These are phyloP conservation scores for Heterodera schachtii DNA, from an alignment of 1,140 invertebrate species.

Conservation along the genomic window DNA sequence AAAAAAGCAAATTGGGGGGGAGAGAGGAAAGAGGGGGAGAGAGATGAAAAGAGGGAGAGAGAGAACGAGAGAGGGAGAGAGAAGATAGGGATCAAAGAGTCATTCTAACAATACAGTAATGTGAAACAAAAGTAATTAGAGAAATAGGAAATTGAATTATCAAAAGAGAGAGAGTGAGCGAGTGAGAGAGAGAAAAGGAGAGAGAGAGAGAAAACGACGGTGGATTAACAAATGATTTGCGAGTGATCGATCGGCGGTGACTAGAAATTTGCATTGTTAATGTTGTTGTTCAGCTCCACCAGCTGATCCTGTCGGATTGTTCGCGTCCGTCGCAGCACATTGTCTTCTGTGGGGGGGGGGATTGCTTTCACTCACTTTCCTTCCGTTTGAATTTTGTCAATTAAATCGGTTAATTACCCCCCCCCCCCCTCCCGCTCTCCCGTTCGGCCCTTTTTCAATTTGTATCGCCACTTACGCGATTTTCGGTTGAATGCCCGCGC, in stretches of 20 bases:
- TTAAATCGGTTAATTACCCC: too few relatives aligned
- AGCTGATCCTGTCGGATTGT: slow-evolving; percentile 55
- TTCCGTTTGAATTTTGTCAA: too few relatives aligned
- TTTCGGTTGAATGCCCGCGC: slow-evolving; percentile 65
- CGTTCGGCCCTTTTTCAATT: not conserved
- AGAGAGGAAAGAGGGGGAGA: too few relatives aligned
- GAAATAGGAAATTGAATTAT: too few relatives aligned
- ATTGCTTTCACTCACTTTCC: too few relatives aligned
- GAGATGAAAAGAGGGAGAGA: too few relatives aligned
- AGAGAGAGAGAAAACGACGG: too few relatives aligned
- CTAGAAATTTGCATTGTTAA: slow-evolving; percentile 15
- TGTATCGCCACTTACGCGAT: slow-evolving; percentile 40
- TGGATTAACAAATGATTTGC: too few relatives aligned
- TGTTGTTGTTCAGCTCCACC: slow-evolving; percentile 40
- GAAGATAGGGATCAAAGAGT: not conserved
- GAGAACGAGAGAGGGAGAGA: not conserved
- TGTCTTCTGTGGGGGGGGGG: not conserved
- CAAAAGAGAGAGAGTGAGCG: too few relatives aligned
- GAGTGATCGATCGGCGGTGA: not conserved
- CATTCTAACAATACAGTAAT: not conserved
- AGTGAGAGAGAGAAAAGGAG: too few relatives aligned
- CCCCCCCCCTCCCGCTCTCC: too few relatives aligned
- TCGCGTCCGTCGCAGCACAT: slow-evolving; percentile 53
- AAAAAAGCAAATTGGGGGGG: not conserved
- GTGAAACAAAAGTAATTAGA: too few relatives aligned